Base-by-base conservation (phyloP, 2,888 invertebrate species). In the Eledona agricola region DNA sequence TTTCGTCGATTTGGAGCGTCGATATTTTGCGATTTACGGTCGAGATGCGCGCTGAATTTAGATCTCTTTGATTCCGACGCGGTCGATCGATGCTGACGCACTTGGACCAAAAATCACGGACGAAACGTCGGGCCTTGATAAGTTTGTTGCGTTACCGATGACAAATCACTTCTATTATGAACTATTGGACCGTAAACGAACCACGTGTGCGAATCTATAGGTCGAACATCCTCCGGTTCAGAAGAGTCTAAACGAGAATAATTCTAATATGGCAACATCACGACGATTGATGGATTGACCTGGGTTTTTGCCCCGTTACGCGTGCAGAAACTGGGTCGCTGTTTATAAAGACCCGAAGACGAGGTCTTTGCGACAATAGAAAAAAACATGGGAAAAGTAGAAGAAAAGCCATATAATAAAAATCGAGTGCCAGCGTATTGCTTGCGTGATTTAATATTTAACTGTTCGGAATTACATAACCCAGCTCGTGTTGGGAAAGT, bases 141-240 rank as follows among this genome's bases (percentile, higher is more conserved):
- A n/a, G n/a, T n/a, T n/a, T 40, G n/a, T n/a, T 10, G 29, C 13
- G 13, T 40, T 40, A 19, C 29, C 19, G 31, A 42, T 42, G 42
- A 42, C 31, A 31, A 42, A 42, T 42, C 31, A 15, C 5, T 40
- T 20, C 31, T 29, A 20, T 28, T 15, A n/a, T 20, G 13, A 40
- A n/a, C 23, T 20, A 28, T 4, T 29, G n/a, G 16, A 29, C 13
- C 19, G 42, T 12, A 28, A 40, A 40, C 10, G 1, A n/a, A 26
- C 38, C 38, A 26, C 16, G 38, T 26, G 25, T 12, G 20, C 37
- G n/a, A n/a, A n/a, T n/a, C 10, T 13, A 29, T 6, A 6, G 6
- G n/a, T 9, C 23, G 23, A 7, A 9, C 23, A 23, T 9, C n/a
- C 6, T 23, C 9, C n/a, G n/a, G 3, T 23, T 9, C 5, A 6